Evolutionary conservation across 2,888 invertebrate species (phyloP), one percentile per base, ranked within the genome.

Genomic region (Drosophila diplacantha): DNA sequence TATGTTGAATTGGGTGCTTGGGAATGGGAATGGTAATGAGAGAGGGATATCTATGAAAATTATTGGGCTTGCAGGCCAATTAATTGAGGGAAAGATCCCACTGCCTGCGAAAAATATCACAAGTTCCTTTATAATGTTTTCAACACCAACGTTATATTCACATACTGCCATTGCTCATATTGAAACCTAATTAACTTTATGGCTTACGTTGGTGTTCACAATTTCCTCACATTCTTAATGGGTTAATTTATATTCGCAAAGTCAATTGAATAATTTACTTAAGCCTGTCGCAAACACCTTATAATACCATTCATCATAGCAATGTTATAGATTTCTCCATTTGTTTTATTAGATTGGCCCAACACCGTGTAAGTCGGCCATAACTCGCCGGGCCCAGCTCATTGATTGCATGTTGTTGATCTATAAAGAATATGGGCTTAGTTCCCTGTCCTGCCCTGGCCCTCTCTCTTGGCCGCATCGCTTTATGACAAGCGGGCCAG

Each of bases 401-500:
- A 35, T 41, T 65, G 65, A 65, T 61, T 65, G 61, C 61, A 61
- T 61, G 61, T 43, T 37, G 35, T 61, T 44, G 61, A 53, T 66
- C 54, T 66, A 61, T 61, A 66, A 61, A 62, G 66, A 66, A 62
- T 54, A 44, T 62, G 31, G 54, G 35, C 54, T 53, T 52, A 16
- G 31, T 31, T 18, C 14, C n/a, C 63, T 29, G 12, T 41, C 29
- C 65, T 16, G 64, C 38, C 29, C 7, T 14, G 44, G 44, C 29
- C 44, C 44, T 49, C 32, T 16, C 31, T 16, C 31, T 16, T 9
- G n/a, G 24, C 14, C 26, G 62, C 58, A 50, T 70, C 47, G 50
- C 63, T 66, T 69, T 83, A 79, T 77, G 76, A 81, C 84, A 81
- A 65, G 62, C 66, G 55, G 44, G 46, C 53, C 37, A 32, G 38